Conservation (phyloP, 1,140 invertebrate species). For the Procambarus virginalis region DNA sequence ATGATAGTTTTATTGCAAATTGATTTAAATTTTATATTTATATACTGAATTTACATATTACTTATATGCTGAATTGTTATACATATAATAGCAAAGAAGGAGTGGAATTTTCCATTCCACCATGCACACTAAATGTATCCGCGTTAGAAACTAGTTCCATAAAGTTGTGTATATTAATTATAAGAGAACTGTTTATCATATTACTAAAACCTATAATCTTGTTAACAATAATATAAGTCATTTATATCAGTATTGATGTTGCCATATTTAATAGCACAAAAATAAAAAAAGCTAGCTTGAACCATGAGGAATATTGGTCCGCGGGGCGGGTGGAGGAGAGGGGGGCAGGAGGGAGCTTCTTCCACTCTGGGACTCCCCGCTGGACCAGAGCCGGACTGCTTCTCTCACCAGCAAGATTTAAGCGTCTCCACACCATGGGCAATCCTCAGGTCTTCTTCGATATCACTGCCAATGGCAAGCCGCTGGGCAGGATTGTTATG, state of each 20-base stretch:
- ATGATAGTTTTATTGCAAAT: neutral
- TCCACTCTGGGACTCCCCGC: neutral
- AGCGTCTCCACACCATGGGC: slow-evolving; percentile 77
- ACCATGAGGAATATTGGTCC: neutral
- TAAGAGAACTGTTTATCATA: neutral
- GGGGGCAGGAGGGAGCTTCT: neutral
- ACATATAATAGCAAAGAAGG: neutral
- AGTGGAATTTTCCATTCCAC: slow-evolving; percentile 54
- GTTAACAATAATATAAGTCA: neutral
- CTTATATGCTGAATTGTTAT: neutral
- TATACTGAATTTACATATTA: neutral
- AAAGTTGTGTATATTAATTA: neutral
- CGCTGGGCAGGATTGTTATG: slow-evolving; percentile 91
- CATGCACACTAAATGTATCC: neutral
- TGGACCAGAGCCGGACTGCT: neutral
- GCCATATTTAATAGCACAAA: neutral
- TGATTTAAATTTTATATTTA: neutral
- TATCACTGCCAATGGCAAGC: slow-evolving; percentile 85
- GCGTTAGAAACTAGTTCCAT: slow-evolving; percentile 21
- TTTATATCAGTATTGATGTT: neutral
- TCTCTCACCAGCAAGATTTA: neutral
- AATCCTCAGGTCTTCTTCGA: slow-evolving; percentile 92
- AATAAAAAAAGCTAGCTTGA: neutral
- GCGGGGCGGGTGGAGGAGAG: neutral
- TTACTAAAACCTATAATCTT: too few species aligned